Evolutionary conservation across 2,888 invertebrate species (phyloP).

Genomic region (Scaptodrosophila latifasciaeformis): DNA sequence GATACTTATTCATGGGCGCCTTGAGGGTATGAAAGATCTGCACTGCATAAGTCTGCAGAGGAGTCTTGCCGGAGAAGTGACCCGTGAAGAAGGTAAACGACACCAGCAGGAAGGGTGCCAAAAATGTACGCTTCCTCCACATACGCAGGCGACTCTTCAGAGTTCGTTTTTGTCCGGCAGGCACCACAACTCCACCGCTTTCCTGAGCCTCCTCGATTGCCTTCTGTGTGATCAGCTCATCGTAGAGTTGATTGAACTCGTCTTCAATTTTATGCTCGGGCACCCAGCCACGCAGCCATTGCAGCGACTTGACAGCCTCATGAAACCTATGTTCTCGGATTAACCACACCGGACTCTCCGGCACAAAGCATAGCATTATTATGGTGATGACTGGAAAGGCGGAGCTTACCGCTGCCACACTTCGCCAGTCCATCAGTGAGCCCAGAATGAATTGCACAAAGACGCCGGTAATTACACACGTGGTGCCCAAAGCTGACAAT

Average conservation of each 20-base stretch:
- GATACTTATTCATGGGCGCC: conserved; percentile 85
- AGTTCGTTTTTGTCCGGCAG: conserved; percentile 29
- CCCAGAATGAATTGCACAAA: conserved; percentile 86
- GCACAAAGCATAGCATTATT: conserved; percentile 81
- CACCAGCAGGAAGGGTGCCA: conserved; percentile 82
- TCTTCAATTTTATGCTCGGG: conserved; percentile 78
- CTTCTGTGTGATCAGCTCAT: conserved; percentile 69
- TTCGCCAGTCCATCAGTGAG: conserved; percentile 82
- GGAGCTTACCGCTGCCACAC: conserved; percentile 82
- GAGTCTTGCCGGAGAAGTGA: conserved; percentile 85
- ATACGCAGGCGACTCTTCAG: conserved; percentile 66
- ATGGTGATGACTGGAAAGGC: conserved; percentile 80
- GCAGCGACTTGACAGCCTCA: conserved; percentile 82
- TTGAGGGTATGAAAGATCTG: conserved; percentile 83
- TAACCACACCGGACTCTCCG: conserved; percentile 89
- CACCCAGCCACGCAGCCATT: conserved; percentile 89
- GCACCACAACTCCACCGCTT: conserved; percentile 32
- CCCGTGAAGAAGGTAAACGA: conserved; percentile 82
- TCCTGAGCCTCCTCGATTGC: conserved; percentile 60
- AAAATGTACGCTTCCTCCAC: conserved; percentile 79
- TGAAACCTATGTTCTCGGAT: conserved; percentile 80
- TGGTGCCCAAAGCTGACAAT: conserved; percentile 82
- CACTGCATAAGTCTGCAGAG: conserved; percentile 84
- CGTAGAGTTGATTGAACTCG: conserved; percentile 73
- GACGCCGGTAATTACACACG: conserved; percentile 85